These are phyloP conservation scores for Drosophila prosaltans DNA, from an alignment of 1,140 invertebrate genomes.

Conservation along the genomic window DNA sequence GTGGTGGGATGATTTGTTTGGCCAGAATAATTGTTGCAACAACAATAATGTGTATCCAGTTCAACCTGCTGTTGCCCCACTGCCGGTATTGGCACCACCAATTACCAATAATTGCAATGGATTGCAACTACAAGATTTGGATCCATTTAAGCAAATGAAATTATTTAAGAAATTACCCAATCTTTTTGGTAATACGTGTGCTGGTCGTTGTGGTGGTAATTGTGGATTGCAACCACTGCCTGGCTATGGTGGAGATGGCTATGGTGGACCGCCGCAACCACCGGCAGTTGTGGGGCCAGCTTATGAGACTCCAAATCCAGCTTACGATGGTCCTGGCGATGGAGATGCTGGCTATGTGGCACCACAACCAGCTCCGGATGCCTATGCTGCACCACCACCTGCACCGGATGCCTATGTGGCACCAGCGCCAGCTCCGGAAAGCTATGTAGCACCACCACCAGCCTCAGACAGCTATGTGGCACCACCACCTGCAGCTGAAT, in stretches of 20 bases:
- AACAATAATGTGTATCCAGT: slow-evolving; percentile 32
- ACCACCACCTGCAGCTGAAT: slow-evolving; percentile 15
- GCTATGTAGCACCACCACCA: slow-evolving; percentile 31
- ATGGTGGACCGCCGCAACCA: slow-evolving; percentile 26
- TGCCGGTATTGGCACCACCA: neutral
- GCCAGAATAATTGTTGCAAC: slow-evolving; percentile 48
- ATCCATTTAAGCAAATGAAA: slow-evolving; percentile 68
- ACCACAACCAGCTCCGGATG: slow-evolving; percentile 1
- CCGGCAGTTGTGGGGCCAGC: slow-evolving; percentile 9
- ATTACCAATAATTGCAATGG: slow-evolving; percentile 50
- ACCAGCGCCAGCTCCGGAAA: slow-evolving; percentile 11
- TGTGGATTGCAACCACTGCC: slow-evolving; percentile 30
- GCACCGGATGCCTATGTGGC: slow-evolving; percentile 22
- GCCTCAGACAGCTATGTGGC: slow-evolving; percentile 21
- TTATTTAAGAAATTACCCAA: slow-evolving; percentile 67
- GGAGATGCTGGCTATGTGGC: slow-evolving; percentile 61
- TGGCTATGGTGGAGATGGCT: slow-evolving; percentile 10
- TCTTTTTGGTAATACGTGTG: slow-evolving; percentile 52
- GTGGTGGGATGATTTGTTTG: slow-evolving; percentile 70
- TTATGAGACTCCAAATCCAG: slow-evolving; percentile 49
- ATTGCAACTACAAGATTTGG: slow-evolving; percentile 46
- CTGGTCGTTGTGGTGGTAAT: slow-evolving; percentile 29
- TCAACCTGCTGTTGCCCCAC: neutral
- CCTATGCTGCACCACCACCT: slow-evolving; percentile 29
- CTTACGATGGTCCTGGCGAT: slow-evolving; percentile 59